Base-by-base conservation (phyloP, 2,888 invertebrate genomes). In the Catocala fraxini region DNA sequence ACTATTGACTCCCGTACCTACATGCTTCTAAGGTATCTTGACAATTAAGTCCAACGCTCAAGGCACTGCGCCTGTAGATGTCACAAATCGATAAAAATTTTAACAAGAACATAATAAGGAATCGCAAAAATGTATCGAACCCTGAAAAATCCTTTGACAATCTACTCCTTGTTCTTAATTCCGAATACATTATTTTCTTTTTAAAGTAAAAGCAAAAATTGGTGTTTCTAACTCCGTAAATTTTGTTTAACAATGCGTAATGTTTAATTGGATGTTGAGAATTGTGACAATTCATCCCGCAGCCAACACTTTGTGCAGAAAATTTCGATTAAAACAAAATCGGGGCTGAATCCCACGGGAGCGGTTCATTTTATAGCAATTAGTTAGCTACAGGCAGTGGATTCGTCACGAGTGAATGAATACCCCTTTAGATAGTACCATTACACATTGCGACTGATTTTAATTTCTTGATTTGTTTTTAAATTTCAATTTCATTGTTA, bases 321-420 rank as follows among this genome's bases (percentile, higher is more conserved):
- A 86, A 89, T 90, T 90, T 89, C 86, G 87, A 88, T 88, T 91
- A 86, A 89, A 91, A 93, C 89, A 89, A 91, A 91, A 90, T 89
- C 89, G 83, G 87, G 86, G 84, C 75, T 76, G 51, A 79, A 76
- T 89, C 93, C 88, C 94, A 64, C 63, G 89, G 87, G 93, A 82
- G 87, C 82, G 86, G 85, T 93, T 92, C 85, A 93, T 93, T 93
- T 92, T 89, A 90, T 90, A 91, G 93, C 93, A 93, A 94, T 94
- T 94, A 94, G 93, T 92, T 92, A 83, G 88, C 88, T 91, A 89
- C 92, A 90, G 88, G 89, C 89, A 83, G 79, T 79, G 86, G 86
- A 92, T 92, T 92, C 91, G 93, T 89, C 92, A 92, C 93, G 88
- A 91, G 82, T 89, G 87, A 93, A 92, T 89, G 91, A 84, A 66